These are phyloP conservation scores for Phyllotis vaccarum DNA, from an alignment of 2,797 vertebrate genomes.

Conservation along the genomic window DNA sequence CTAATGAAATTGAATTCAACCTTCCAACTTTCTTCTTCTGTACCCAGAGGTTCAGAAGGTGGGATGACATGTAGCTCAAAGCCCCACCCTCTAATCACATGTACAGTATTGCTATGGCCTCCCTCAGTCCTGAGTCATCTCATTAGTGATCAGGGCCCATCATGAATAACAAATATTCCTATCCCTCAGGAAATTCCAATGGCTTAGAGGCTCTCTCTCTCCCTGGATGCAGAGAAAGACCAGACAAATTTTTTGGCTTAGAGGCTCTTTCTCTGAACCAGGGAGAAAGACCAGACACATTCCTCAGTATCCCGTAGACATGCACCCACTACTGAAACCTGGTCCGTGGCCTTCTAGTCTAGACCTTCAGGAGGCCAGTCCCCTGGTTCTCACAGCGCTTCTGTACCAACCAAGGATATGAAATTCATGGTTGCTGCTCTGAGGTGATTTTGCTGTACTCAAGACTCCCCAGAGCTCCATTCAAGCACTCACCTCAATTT, in stretches of 20 bases:
- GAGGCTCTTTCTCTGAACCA: neutral
- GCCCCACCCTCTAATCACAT: neutral
- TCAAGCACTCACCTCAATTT: neutral
- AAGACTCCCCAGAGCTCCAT: neutral
- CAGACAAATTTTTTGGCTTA: conserved; percentile 22
- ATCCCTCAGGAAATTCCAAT: conserved; percentile 25
- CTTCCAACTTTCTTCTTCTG: neutral
- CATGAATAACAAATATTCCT: neutral
- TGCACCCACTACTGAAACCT: neutral
- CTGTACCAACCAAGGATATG: neutral
- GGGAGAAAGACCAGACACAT: conserved; percentile 28
- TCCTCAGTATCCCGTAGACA: neutral
- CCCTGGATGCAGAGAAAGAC: neutral
- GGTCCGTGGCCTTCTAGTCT: neutral
- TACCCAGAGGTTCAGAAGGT: neutral
- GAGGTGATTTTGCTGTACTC: neutral
- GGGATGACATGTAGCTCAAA: neutral
- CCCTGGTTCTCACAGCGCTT: neutral
- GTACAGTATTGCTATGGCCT: neutral
- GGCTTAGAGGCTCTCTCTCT: conserved; percentile 3
- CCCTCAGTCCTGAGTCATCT: neutral
- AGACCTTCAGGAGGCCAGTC: neutral
- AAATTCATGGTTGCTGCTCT: neutral
- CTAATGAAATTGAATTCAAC: neutral
- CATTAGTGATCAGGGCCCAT: neutral